phyloP scores from a whole-genome alignment of 1,140 invertebrate species.

The Helicorthomorpha holstii region DNA sequence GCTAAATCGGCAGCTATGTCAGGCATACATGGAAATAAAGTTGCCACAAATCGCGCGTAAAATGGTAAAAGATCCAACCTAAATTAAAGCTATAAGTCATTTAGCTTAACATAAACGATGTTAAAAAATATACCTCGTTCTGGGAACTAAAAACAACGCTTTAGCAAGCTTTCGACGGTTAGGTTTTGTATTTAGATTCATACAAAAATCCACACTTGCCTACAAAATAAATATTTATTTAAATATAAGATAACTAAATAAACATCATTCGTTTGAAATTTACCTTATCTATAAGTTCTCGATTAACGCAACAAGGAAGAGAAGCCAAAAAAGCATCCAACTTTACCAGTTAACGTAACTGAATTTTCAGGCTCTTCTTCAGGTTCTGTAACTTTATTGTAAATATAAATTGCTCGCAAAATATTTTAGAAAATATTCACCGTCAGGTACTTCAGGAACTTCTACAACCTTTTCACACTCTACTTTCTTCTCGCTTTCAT shows the following conservation, averaged over 20 bases:
- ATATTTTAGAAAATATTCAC: no score
- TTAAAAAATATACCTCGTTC: slow-evolving; percentile 25
- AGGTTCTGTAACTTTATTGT: slow-evolving; percentile 15
- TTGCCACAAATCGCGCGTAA: slow-evolving; percentile 84
- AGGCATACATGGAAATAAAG: slow-evolving; percentile 73
- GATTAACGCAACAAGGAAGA: slow-evolving; percentile 83
- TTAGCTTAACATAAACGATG: background rate
- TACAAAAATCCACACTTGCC: slow-evolving; percentile 84
- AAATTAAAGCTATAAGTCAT: background rate
- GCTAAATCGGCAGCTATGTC: slow-evolving; percentile 62
- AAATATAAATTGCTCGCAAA: no score
- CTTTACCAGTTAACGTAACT: slow-evolving; percentile 30
- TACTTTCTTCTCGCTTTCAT: slow-evolving; percentile 13
- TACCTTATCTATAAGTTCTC: slow-evolving; percentile 85
- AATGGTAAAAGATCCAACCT: slow-evolving; percentile 89
- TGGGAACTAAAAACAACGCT: slow-evolving; percentile 32
- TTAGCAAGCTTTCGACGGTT: slow-evolving; percentile 79
- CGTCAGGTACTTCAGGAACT: no score
- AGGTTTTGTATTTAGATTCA: slow-evolving; percentile 85
- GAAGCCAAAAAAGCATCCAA: slow-evolving; percentile 75
- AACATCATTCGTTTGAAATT: no score
- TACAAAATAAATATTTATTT: no score
- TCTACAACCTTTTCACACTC: no score
- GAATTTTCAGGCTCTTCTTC: slow-evolving; percentile 22
- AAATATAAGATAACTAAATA: no score